phyloP scores from a whole-genome alignment of 2,888 invertebrate species.

The Aromia moschata region DNA sequence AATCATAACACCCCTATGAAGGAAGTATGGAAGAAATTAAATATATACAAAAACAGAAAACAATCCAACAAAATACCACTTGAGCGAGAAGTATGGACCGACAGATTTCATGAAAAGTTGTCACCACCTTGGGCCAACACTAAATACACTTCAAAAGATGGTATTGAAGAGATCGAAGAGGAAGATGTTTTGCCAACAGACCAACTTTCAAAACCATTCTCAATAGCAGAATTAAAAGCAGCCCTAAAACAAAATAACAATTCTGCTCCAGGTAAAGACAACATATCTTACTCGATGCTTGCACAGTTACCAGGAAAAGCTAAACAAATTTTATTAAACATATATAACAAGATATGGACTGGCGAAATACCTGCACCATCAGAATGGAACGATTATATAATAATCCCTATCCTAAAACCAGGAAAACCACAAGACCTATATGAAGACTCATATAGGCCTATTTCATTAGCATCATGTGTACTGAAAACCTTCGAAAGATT shows the following conservation, averaged over 20 bases:
- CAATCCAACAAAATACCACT: background rate
- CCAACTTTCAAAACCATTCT: background rate
- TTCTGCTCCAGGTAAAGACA: conserved; percentile 3
- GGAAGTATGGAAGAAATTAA: conserved; percentile 3
- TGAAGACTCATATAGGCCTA: background rate
- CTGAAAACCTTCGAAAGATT: too few species aligned
- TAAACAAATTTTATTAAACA: too few species aligned
- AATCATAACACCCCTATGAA: conserved; percentile 2
- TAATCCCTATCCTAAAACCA: too few species aligned
- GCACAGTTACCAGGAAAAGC: too few species aligned
- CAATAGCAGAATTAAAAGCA: too few species aligned
- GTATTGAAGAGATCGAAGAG: too few species aligned
- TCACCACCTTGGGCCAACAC: too few species aligned
- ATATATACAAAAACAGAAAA: conserved; percentile 8
- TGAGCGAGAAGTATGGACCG: background rate
- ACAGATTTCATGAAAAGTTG: background rate
- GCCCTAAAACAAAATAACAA: too few species aligned
- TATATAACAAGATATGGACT: background rate
- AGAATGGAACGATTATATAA: too few species aligned
- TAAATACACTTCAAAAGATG: too few species aligned
- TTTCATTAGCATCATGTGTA: too few species aligned
- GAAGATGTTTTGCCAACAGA: background rate
- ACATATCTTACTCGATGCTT: conserved; percentile 2
- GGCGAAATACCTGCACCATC: too few species aligned
- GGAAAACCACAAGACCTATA: background rate